Evolutionary conservation across 2,888 invertebrate genomes (phyloP).

Genomic region (Brachylomia viminalis): DNA sequence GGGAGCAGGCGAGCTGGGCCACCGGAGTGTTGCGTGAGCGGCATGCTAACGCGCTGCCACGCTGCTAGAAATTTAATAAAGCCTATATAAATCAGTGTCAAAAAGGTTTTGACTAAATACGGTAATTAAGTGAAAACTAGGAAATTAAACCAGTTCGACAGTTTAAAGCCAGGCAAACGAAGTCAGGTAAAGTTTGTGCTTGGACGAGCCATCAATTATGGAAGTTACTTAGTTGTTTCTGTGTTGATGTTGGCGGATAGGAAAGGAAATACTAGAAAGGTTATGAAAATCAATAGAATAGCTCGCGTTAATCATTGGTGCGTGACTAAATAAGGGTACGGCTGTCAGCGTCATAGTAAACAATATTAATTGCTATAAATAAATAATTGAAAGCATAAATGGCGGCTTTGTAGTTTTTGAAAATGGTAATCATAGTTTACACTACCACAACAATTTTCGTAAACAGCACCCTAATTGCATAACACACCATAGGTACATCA

Average conservation of each 20-base stretch:
- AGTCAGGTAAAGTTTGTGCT: conserved; percentile 37
- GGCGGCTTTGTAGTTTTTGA: background rate
- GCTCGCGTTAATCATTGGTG: conserved; percentile 23
- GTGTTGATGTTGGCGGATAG: conserved; percentile 10
- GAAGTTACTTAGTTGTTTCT: conserved; percentile 29
- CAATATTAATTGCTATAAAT: conserved; percentile 41
- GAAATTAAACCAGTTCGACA: conserved; percentile 44
- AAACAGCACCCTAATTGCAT: too few species aligned
- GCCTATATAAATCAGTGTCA: conserved; percentile 59
- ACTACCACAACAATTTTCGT: background rate
- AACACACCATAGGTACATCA: too few species aligned
- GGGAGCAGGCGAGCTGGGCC: conserved; percentile 54
- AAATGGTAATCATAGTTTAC: conserved; percentile 13
- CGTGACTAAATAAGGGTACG: conserved; percentile 29
- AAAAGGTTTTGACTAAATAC: conserved; percentile 40
- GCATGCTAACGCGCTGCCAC: conserved; percentile 69
- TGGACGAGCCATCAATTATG: conserved; percentile 47
- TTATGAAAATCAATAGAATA: conserved; percentile 48
- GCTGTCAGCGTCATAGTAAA: conserved; percentile 28
- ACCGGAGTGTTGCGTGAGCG: conserved; percentile 73
- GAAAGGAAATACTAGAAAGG: background rate
- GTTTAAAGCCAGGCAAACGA: conserved; percentile 32
- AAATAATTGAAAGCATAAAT: conserved; percentile 13
- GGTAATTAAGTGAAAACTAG: conserved; percentile 49
- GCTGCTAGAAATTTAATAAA: conserved; percentile 60